Conservation (phyloP, 2,113 vertebrate species). For the Pavo muticus region DNA sequence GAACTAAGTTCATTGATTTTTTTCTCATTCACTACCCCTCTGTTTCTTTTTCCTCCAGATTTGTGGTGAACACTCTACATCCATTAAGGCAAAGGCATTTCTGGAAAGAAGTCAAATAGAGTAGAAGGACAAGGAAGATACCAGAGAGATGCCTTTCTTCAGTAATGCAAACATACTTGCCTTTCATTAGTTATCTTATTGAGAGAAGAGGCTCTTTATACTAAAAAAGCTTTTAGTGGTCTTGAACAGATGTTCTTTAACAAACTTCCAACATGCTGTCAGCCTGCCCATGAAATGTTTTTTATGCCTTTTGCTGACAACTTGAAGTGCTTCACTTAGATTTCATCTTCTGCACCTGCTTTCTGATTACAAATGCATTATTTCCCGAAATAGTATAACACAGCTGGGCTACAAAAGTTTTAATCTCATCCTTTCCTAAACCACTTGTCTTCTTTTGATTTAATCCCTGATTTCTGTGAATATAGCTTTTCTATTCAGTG, state of each 20-base stretch:
- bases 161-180: not conserved
- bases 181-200: not conserved
- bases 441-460: not conserved
- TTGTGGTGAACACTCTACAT: rapidly evolving
- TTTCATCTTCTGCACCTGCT: not conserved
- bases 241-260: not conserved
- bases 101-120: not conserved
- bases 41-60: not conserved
- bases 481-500: not conserved
- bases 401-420: slow-evolving; percentile 26
- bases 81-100: not conserved
- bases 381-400: not conserved
- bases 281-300: not conserved
- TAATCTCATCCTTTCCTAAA: slow-evolving; percentile 3
- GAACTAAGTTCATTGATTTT: not conserved
- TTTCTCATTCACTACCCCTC: not conserved
- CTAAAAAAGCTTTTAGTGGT: not conserved
- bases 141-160: not conserved
- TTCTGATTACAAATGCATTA: slow-evolving; percentile 1
- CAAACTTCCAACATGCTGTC: not conserved
- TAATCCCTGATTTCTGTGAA: not conserved
- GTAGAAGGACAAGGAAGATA: not conserved
- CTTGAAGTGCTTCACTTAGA: not conserved
- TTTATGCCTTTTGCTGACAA: not conserved
- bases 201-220: not conserved